Conservation (phyloP, 1,140 invertebrate species). For the Branchinecta lynchi region DNA sequence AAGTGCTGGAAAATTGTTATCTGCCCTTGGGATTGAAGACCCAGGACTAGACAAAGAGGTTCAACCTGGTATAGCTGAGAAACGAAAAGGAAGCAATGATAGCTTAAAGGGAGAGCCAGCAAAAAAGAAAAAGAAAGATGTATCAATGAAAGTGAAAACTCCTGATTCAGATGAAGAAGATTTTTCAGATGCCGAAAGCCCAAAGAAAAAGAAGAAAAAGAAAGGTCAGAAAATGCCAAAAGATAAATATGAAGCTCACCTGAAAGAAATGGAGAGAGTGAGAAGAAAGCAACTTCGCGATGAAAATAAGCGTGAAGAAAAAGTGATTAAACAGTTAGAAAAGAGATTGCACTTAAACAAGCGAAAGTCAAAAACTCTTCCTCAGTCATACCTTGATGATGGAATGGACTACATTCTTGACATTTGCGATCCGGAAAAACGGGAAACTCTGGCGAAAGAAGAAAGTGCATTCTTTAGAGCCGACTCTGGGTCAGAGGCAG, state of each 20-base stretch:
- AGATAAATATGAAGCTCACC: conserved; percentile 24
- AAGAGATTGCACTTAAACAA: conserved; percentile 70
- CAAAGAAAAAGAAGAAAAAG: no score
- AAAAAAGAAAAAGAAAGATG: no score
- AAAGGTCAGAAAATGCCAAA: neutral
- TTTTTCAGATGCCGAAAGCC: no score
- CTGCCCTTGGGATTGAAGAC: neutral
- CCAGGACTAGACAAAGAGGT: no score
- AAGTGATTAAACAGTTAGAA: conserved; percentile 56
- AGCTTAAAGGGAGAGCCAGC: no score
- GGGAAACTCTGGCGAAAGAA: conserved; percentile 41
- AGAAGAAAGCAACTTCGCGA: conserved; percentile 44
- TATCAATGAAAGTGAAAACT: no score
- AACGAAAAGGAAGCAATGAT: no score
- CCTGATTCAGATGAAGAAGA: no score
- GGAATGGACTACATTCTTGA: conserved; percentile 71
- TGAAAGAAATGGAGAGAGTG: conserved; percentile 19
- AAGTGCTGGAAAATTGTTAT: neutral
- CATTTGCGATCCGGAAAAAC: conserved; percentile 55
- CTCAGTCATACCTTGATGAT: conserved; percentile 60
- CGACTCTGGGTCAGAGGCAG: conserved; percentile 48
- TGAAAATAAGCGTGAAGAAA: conserved; percentile 62
- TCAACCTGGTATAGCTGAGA: no score
- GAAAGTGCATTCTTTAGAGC: conserved; percentile 44
- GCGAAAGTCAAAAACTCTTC: conserved; percentile 50